Evolutionary conservation across 2,888 invertebrate genomes (phyloP).

Genomic region (Lamellibrachia satsuma): DNA sequence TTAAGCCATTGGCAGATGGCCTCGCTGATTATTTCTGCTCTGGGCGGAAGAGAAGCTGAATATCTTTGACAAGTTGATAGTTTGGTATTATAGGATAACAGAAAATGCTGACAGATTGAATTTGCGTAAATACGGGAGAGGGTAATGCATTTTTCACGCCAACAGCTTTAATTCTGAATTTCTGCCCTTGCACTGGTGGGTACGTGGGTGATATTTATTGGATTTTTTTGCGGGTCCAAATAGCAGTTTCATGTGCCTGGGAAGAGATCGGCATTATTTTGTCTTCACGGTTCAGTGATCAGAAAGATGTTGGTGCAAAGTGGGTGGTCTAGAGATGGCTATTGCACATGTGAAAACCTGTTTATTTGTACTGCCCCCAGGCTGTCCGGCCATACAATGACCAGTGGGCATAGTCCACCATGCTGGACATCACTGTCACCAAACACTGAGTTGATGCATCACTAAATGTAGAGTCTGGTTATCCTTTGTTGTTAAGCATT

Average conservation of each 20-base stretch:
- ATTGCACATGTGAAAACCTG: not conserved
- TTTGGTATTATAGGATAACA: slow-evolving; percentile 1
- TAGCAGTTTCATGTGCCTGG: not conserved
- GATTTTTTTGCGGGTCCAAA: not conserved
- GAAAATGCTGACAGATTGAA: slow-evolving; percentile 7
- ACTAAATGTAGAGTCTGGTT: not conserved
- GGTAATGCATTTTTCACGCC: not conserved
- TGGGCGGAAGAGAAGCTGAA: not conserved
- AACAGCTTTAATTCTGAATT: not conserved
- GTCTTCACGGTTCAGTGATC: not conserved
- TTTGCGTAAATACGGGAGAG: not conserved
- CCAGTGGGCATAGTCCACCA: not conserved
- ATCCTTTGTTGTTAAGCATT: not conserved
- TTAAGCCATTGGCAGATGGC: not conserved
- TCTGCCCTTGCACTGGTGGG: not conserved
- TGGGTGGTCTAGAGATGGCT: not conserved
- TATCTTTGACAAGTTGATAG: slow-evolving; percentile 12
- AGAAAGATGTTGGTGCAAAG: not conserved
- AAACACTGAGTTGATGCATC: not conserved
- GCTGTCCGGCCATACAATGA: not conserved
- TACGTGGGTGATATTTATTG: not conserved
- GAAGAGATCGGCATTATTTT: not conserved
- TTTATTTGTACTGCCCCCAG: not conserved
- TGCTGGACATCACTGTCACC: not conserved
- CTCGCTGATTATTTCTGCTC: not conserved